Evolutionary conservation across 2,888 invertebrate species (phyloP).

Genomic region (Meliscaeva auricollis): DNA sequence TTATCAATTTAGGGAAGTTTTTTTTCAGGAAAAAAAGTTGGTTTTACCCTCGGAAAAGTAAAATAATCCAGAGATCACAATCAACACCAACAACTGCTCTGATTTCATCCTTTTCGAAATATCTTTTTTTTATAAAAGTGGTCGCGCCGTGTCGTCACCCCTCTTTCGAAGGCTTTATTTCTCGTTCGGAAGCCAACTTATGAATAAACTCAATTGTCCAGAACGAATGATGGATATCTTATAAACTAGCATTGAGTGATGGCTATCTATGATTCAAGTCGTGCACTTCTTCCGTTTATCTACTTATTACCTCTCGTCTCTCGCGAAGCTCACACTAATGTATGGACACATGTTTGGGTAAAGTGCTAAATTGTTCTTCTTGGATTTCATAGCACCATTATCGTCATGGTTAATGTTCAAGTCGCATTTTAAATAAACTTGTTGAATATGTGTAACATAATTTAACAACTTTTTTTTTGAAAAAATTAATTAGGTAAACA

Average conservation of each 20-base stretch:
- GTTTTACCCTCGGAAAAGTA: slow-evolving; percentile 80
- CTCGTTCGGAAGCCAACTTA: slow-evolving; percentile 67
- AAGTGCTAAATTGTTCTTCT: slow-evolving; percentile 72
- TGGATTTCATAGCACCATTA: slow-evolving; percentile 44
- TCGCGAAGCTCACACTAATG: slow-evolving; percentile 63
- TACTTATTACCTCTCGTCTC: slow-evolving; percentile 50
- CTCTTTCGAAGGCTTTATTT: slow-evolving; percentile 52
- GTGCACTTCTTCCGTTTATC: slow-evolving; percentile 69
- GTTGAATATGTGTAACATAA: slow-evolving; percentile 66
- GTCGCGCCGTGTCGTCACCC: slow-evolving; percentile 38
- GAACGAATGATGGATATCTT: slow-evolving; percentile 67
- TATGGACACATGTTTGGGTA: slow-evolving; percentile 52
- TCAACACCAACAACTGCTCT: slow-evolving; percentile 44
- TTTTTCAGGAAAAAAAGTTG: background rate
- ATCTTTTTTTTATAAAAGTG: too few relatives aligned
- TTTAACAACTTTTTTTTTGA: slow-evolving; percentile 48
- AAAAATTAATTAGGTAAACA: slow-evolving; percentile 70
- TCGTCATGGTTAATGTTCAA: slow-evolving; percentile 11
- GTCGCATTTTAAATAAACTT: slow-evolving; percentile 51
- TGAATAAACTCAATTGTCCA: slow-evolving; percentile 67
- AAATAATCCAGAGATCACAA: slow-evolving; percentile 79
- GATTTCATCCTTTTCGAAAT: slow-evolving; percentile 48
- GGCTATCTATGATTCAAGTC: slow-evolving; percentile 44
- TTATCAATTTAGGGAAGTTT: background rate
- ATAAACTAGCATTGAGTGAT: background rate